phyloP scores from a whole-genome alignment of 2,888 invertebrate species.

The Cerceris rybyensis region DNA sequence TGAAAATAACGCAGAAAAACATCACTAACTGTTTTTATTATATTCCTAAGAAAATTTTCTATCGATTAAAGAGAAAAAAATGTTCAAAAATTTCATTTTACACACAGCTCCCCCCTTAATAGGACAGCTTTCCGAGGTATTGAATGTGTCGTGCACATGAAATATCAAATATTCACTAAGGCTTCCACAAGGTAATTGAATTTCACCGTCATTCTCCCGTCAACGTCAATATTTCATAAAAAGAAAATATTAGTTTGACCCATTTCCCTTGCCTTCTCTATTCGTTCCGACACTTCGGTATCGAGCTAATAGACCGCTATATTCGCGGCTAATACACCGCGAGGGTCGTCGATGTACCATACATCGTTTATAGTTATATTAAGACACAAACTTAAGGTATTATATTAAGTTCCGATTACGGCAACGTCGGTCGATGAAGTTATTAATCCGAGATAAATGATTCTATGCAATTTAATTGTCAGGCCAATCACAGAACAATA shows the following conservation, averaged over 20 bases:
- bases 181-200: constrained; percentile 44
- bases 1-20: too few relatives aligned
- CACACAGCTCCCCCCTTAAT: constrained; percentile 2
- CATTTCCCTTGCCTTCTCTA: constrained; percentile 31
- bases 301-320: constrained; percentile 28
- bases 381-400: constrained; percentile 10
- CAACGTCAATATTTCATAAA: constrained; percentile 52
- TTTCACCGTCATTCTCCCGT: constrained; percentile 32
- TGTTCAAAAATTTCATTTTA: background rate
- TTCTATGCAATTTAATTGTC: background rate
- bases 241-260: constrained; percentile 47
- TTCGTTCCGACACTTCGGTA: constrained; percentile 23
- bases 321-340: constrained; percentile 26
- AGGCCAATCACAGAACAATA: background rate
- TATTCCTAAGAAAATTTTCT: too few relatives aligned
- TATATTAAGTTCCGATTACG: background rate
- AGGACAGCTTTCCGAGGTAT: constrained; percentile 10
- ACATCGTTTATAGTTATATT: constrained; percentile 30
- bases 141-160: constrained; percentile 18
- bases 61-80: constrained; percentile 8
- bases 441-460: constrained; percentile 3
- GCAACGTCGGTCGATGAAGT: background rate
- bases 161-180: constrained; percentile 49
- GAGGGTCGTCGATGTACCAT: constrained; percentile 26
- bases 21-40: too few relatives aligned